Base-by-base conservation (phyloP, 2,113 vertebrate genomes). In the Pachyramphus minor region DNA sequence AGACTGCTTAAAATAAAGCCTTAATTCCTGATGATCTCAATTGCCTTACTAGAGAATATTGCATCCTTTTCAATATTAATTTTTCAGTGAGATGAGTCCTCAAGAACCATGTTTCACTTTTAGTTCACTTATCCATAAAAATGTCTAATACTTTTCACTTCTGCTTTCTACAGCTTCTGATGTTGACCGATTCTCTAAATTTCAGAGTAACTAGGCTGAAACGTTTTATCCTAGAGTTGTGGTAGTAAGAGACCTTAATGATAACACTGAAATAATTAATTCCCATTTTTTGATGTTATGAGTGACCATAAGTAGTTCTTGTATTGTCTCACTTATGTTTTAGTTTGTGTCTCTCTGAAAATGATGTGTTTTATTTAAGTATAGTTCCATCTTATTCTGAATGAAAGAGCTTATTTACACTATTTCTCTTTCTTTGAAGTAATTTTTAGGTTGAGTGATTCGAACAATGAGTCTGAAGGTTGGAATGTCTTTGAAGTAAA, bases 371-470 rank as follows among this genome's bases (percentile, higher is more conserved):
- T 39, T 83, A 92, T 93, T 96, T 95, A 53, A 92, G 19, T 21
- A 69, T 47, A 76, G 35, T 35, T 80, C 19, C 52, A 41, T 80
- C 93, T 92, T 90, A 50, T 52, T 63, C 53, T 91, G 55, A 86
- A 45, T 69, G 24, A 49, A 66, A 33, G 60, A 62, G 11, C 59
- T 88, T 87, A 62, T 91, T 84, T 93, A 91, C 62, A 93, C 58
- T 81, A 16, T 44, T 86, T 60, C 50, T 76, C 66, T 94, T 8
- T 84, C 30, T 90, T 91, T 83, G 20, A 97, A 99, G 99, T 99
- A 58, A 99, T 99, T 97, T 99, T 99, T 98, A 99, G 97, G 87
- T 87, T 99, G 94, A 96, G 97, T 8, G 53, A 77, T 86, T 96
- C 97, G 59, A 97, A 92, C n/a, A 95, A 95, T 22, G 97, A 81